A percentile compares a stretch with the other conserved stretches of the same genome.
Conservation (phyloP, 2,888 invertebrate genomes). For the Rotaria macrura region DNA sequence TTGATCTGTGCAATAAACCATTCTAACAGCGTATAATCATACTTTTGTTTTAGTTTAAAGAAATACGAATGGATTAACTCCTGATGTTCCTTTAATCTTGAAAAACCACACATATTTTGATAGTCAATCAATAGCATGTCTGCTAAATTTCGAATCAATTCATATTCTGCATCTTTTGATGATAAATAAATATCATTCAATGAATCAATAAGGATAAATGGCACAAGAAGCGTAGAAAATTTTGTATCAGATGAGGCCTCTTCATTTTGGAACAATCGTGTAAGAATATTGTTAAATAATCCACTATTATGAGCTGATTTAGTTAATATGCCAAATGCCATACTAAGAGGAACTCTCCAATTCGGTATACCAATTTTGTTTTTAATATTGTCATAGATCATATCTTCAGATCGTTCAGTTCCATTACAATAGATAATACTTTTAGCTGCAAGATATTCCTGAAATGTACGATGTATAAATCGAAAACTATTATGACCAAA, state of each 20-base stretch:
- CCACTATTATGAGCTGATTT: not conserved
- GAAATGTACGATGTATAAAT: not conserved
- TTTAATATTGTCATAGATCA: not conserved
- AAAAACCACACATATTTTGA: not conserved
- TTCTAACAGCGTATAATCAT: not conserved
- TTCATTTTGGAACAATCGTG: not conserved
- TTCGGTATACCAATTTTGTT: not conserved
- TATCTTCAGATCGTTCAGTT: not conserved
- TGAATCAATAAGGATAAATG: not conserved
- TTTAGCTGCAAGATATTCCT: constrained; percentile 1
- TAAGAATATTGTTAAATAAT: not conserved
- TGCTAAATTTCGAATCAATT: not conserved
- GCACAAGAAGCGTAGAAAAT: not conserved
- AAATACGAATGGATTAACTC: not conserved
- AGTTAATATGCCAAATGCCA: not conserved
- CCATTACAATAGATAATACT: not conserved
- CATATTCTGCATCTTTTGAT: not conserved
- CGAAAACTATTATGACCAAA: constrained; percentile 9
- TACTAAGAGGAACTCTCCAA: not conserved
- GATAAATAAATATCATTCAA: not conserved
- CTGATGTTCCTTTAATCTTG: constrained; percentile 7
- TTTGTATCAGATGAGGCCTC: not conserved
- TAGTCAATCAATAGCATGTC: not conserved
- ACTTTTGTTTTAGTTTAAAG: not conserved
- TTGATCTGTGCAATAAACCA: not conserved